phyloP scores from a whole-genome alignment of 1,140 invertebrate species.

The Orussus abietinus region DNA sequence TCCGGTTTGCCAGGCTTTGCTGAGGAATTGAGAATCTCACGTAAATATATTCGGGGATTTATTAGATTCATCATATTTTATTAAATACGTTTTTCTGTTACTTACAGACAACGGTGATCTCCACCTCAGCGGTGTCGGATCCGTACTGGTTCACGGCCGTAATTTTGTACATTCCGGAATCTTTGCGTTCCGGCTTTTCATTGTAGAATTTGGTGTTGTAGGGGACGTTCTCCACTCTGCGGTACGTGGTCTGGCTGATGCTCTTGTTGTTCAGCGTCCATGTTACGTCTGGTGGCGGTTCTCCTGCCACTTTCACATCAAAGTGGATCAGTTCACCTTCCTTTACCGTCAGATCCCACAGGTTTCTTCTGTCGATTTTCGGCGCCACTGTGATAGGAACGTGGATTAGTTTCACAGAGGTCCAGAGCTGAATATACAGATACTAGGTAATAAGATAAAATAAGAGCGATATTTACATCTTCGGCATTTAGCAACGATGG shows the following conservation, averaged over 20 bases:
- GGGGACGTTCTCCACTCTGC: slow-evolving; percentile 77
- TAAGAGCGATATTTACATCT: slow-evolving; percentile 65
- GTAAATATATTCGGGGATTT: too few relatives aligned
- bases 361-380: slow-evolving; percentile 82
- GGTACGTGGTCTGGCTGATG: slow-evolving; percentile 54
- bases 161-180: slow-evolving; percentile 83
- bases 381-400: slow-evolving; percentile 71
- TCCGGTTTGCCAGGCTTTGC: slow-evolving; percentile 89
- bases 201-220: slow-evolving; percentile 84
- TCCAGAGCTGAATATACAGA: too few relatives aligned
- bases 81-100: slow-evolving; percentile 20
- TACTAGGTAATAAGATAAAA: slow-evolving; percentile 25
- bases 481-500: slow-evolving; percentile 78
- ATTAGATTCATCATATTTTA: too few relatives aligned
- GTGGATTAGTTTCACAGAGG: slow-evolving; percentile 10
- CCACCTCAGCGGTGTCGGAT: slow-evolving; percentile 83
- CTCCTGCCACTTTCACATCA: slow-evolving; percentile 80
- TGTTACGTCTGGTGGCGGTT: slow-evolving; percentile 76
- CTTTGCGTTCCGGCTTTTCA: slow-evolving; percentile 76
- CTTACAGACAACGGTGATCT: slow-evolving; percentile 86
- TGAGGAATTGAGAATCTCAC: too few relatives aligned
- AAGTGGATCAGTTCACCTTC: slow-evolving; percentile 81
- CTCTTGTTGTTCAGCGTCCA: slow-evolving; percentile 65
- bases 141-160: slow-evolving; percentile 82
- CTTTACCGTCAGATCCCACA: slow-evolving; percentile 71